Base-by-base conservation (phyloP, 2,113 vertebrate genomes). In the Uropsilus gracilis region DNA sequence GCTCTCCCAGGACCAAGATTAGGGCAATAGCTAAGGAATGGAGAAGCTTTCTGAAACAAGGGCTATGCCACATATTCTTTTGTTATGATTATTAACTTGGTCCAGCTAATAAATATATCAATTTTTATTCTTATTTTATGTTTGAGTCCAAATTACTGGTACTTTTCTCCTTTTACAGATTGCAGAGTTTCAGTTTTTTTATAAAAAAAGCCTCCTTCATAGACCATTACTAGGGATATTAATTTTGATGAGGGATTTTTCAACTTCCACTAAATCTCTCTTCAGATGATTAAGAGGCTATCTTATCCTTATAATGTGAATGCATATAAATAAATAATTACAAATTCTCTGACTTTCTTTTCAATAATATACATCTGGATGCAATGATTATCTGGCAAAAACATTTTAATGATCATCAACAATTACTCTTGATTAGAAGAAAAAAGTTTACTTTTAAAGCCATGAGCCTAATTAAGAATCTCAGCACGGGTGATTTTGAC, bases 221-320 rank as follows among this genome's bases (percentile, higher is more conserved):
- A 95, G 81, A 89, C 93, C 59, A 82, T 96, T 95, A 96, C 34
- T 92, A 88, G 64, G 71, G 53, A 92, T 95, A 84, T 97, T 93
- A 96, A 94, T 93, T 96, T 95, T 96, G 83, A 95, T 94, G 95
- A 95, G 91, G 55, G 68, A 87, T 95, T 80, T 89, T 94, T 91
- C 72, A 83, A 39, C 71, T 94, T 96, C 48, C 83, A 94, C 77
- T 93, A 93, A 94, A 80, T 87, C 84, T 94, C 76, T 96, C 92
- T 96, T 96, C 48, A 92, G 63, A 94, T 96, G 88, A 95, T 90
- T 83, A 96, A 96, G 85, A 83, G 73, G 75, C 55, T 81, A 78
- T 94, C 59, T 86, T 91, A 73, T 82, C 81, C 71, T 81, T 91
- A 68, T 82, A 90, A 94, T 71, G 39, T 71, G 37, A 44, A 71